These are phyloP conservation scores for Phaenicophaeus curvirostris DNA, from an alignment of 2,797 vertebrate genomes.

Conservation along the genomic window DNA sequence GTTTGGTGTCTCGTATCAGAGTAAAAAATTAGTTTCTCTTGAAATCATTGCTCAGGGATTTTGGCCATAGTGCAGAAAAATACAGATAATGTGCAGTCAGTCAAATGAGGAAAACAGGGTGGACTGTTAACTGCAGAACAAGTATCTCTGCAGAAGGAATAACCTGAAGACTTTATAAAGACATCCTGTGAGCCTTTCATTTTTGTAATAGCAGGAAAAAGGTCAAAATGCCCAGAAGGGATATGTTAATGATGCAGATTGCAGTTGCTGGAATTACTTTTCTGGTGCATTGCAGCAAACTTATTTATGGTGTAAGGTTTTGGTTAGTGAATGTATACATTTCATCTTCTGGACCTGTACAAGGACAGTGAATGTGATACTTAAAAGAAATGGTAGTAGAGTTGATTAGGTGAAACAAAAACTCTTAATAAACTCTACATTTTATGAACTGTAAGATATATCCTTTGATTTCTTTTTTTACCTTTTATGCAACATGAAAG, in stretches of 20 bases:
- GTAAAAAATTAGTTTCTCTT: neutral
- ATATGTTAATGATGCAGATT: neutral
- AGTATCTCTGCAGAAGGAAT: neutral
- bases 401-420: neutral
- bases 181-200: neutral
- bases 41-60: neutral
- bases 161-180: constrained; percentile 2
- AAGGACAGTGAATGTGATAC: neutral
- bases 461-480: neutral
- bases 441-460: neutral
- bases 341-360: neutral
- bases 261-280: neutral
- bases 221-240: neutral
- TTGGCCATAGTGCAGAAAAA: neutral
- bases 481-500: neutral
- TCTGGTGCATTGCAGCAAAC: constrained; percentile 31
- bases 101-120: neutral
- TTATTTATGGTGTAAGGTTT: neutral
- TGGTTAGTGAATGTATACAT: neutral
- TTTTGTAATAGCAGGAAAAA: neutral
- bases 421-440: neutral
- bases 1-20: neutral
- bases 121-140: neutral
- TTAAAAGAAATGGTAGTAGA: neutral
- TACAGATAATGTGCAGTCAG: neutral